These are phyloP conservation scores for Gymnogyps californianus DNA, from an alignment of 2,113 vertebrate species.

Conservation along the genomic window DNA sequence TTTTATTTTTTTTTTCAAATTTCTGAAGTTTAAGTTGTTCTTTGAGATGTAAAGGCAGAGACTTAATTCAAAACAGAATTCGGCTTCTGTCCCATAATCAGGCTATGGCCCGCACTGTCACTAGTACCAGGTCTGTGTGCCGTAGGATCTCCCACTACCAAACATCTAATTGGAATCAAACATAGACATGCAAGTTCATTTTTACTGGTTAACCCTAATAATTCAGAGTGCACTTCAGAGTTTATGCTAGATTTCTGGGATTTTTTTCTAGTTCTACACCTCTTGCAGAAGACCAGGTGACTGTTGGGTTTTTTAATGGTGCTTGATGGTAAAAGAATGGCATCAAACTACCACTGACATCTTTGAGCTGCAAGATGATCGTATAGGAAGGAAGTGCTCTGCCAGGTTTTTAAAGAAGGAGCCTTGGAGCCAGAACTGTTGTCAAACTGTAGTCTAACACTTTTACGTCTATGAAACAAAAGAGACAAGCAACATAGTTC, in stretches of 20 bases:
- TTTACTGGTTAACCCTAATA: neutral
- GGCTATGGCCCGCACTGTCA: no score
- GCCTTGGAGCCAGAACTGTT: neutral
- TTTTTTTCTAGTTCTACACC: neutral
- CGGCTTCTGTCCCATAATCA: neutral
- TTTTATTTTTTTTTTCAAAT: neutral
- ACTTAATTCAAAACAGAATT: neutral
- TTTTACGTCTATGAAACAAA: neutral
- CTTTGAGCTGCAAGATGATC: neutral
- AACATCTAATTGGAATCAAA: neutral
- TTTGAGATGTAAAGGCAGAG: neutral
- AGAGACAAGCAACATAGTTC: neutral
- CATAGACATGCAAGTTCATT: neutral
- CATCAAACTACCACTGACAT: neutral
- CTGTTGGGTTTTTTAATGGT: neutral
- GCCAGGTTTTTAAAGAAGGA: neutral
- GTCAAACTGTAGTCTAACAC: neutral
- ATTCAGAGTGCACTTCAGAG: neutral
- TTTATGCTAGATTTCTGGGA: accelerated
- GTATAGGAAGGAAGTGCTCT: neutral
- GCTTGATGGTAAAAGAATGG: neutral
- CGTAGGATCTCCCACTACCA: neutral
- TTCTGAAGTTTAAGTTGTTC: neutral
- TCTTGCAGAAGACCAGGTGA: neutral
- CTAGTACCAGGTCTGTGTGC: neutral